phyloP scores from a whole-genome alignment of 1,140 invertebrate genomes.

The Mactra quadrangularis region DNA sequence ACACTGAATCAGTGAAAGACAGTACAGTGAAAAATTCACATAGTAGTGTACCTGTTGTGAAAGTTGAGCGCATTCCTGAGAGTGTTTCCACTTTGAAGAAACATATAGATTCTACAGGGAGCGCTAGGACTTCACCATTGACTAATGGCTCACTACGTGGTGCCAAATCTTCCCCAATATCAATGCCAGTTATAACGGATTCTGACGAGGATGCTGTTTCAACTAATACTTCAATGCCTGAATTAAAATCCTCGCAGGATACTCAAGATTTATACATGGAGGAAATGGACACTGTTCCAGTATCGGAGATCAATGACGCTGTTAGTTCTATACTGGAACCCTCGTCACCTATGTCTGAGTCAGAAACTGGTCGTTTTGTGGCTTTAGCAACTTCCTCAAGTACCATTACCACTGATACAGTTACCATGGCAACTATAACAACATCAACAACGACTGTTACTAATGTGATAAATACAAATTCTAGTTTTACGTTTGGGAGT shows the following conservation, averaged over 20 bases:
- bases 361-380: conserved; percentile 45
- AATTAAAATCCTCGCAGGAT: conserved; percentile 31
- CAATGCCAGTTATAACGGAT: conserved; percentile 45
- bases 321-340: conserved; percentile 54
- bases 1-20: conserved; percentile 51
- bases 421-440: conserved; percentile 59
- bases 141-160: conserved; percentile 59
- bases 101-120: conserved; percentile 34
- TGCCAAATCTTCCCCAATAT: conserved; percentile 28
- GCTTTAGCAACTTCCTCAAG: conserved; percentile 59
- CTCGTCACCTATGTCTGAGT: conserved; percentile 35
- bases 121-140: conserved; percentile 51
- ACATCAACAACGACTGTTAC: conserved; percentile 40
- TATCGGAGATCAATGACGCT: conserved; percentile 45
- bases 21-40: conserved; percentile 65
- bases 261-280: conserved; percentile 15
- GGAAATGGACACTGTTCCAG: conserved; percentile 40
- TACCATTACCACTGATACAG: conserved; percentile 63
- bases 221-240: conserved; percentile 63
- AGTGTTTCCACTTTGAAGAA: conserved; percentile 44
- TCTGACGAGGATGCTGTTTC: conserved; percentile 23
- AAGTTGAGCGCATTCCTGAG: conserved; percentile 81
- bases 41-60: conserved; percentile 81
- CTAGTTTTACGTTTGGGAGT: conserved; percentile 47
- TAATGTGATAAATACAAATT: conserved; percentile 54